Base-by-base conservation (phyloP, 2,888 invertebrate genomes). In the Lumbricus terrestris region DNA sequence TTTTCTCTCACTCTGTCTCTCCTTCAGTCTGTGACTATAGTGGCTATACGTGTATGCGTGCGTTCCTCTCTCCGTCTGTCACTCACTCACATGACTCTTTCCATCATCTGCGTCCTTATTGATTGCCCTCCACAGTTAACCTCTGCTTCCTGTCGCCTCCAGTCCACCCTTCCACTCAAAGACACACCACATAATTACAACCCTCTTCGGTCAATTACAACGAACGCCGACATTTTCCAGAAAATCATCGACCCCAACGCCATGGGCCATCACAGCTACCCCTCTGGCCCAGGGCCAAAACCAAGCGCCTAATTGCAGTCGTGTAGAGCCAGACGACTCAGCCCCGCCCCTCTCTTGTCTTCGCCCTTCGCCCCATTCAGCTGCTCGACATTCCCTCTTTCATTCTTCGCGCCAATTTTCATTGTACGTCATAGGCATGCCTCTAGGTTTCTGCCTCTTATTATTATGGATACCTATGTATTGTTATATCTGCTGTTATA, bases 401-500 rank as follows among this genome's bases (percentile, higher is more conserved):
- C 69, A 69, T 69, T 69, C 69, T 69, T 69, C n/a, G 69, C 69
- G 69, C 69, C 69, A 69, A 69, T 69, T 69, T 69, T 69, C 69
- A 69, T 69, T 69, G 69, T 69, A 69, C 11, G n/a, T 69, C 69
- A 69, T 29, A 13, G 69, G 29, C 69, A 8, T 1, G 8, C 8
- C 69, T 69, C 1, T 69, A 29, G 13, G 69, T n/a, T 8, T 29
- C 0, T 47, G 3, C 47, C 47, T 23, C 2, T 47, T 69, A 29
- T 47, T 69, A 29, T 69, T 29, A 69, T 69, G n/a, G 13, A 69
- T 69, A n/a, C 69, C 29, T 16, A 69, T 69, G 29, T 69, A 69
- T 69, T 69, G 69, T 69, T 40, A 69, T 69, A n/a, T 69, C 5
- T 6, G 11, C n/a, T 29, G 8, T n/a, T 69, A 69, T 29, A 69